Base-by-base conservation (phyloP, 1,140 invertebrate species). In the Meloidogyne floridensis region DNA sequence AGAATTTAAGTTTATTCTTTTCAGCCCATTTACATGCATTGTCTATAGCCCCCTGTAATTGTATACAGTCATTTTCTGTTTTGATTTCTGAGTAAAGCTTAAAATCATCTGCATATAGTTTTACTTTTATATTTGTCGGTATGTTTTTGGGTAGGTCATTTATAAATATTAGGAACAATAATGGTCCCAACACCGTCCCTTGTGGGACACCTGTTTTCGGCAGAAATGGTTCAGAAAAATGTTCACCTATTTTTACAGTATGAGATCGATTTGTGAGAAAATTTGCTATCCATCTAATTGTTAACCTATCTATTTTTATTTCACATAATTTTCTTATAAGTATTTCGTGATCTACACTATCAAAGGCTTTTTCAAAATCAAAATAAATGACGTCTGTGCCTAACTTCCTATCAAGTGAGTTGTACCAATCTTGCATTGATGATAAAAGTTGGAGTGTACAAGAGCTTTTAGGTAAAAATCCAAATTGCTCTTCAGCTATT, bases 101-200 rank as follows among this genome's bases (percentile, higher is more conserved):
- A 8, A 54, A 20, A 69, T 78, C 77, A 18, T 78, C 77, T 1
- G 77, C 77, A 65, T 71, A 78, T 32, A 78, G 10, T 71, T 71
- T 71, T 5, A 69, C 18, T 11, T 18, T 51, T 4, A 78, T n/a
- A 13, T 42, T 47, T 11, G 0, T 10, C 2, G 72, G 7, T 8
- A 20, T 51, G 51, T 8, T 9, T 9, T 20, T 11, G 42, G 77
- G 77, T 2, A 78, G 77, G 18, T 78, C 77, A 78, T 78, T 78
- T 20, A 78, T 78, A 20, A 9, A 78, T 2, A 78, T 78, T 15
- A 78, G 11, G 20, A 69, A 78, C n/a, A 78, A 54, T 18, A 78
- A 54, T 77, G 77, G 77, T 20, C 77, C 77, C 2, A 78, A 54
- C 9, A 78, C 77, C 77, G 20, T 78, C 0, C 77, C 59, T 18